Conservation (phyloP, 2,113 vertebrate genomes). For the Mustelus asterias region DNA sequence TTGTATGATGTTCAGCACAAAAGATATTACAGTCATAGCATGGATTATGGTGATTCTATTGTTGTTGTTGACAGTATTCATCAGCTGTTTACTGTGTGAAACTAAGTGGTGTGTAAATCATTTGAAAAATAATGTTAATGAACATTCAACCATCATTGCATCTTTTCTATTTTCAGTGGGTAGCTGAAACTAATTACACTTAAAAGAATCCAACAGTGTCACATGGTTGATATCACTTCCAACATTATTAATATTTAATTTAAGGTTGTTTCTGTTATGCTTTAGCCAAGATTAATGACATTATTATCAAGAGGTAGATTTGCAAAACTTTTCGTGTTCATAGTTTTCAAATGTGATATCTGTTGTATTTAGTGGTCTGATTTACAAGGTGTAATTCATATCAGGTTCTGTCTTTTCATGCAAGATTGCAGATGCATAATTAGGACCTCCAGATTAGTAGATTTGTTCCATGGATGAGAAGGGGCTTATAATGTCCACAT, state of each 20-base stretch:
- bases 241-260: not conserved
- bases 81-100: not conserved
- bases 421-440: not conserved
- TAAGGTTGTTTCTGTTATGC: not conserved
- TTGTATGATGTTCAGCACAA: not conserved
- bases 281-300: not conserved
- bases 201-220: not conserved
- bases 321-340: not conserved
- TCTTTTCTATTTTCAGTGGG: not conserved
- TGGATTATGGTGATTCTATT: not conserved
- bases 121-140: not conserved
- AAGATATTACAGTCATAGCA: not conserved
- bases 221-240: not conserved
- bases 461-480: not conserved
- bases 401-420: not conserved
- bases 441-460: not conserved
- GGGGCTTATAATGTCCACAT: not conserved
- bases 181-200: not conserved
- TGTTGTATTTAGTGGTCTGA: not conserved
- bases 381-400: not conserved
- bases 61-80: not conserved
- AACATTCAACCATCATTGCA: not conserved
- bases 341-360: not conserved
- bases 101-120: not conserved
- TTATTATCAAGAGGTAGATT: not conserved